Percentiles rank a stretch among this genome's conserved stretches.
phyloP scores from a whole-genome alignment of 2,113 vertebrate species.

The Scytalopus superciliaris region DNA sequence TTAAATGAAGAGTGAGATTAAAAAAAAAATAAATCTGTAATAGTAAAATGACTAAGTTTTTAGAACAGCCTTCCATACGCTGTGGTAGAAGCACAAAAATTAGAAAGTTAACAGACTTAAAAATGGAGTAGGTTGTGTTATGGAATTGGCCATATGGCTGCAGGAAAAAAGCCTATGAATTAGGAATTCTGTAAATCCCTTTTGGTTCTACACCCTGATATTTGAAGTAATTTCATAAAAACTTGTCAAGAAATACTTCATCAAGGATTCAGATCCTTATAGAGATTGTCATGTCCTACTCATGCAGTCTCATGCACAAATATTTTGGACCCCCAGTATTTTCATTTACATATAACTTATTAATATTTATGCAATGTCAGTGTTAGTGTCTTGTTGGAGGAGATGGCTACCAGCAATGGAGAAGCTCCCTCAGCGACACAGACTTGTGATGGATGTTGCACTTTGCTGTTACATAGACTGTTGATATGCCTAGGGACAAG shows the following conservation, averaged over 20 bases:
- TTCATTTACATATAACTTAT: neutral
- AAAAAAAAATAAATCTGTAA: neutral
- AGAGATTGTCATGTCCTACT: neutral
- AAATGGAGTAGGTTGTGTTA: neutral
- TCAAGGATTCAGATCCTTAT: neutral
- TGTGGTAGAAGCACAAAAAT: neutral
- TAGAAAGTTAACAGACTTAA: neutral
- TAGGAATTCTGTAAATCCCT: neutral
- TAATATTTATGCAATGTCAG: neutral
- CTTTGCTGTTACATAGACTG: too few species aligned
- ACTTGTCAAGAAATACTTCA: neutral
- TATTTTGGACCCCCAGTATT: neutral
- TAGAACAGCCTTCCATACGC: neutral
- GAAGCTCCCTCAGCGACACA: too few species aligned
- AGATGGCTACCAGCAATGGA: too few species aligned
- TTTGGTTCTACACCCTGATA: neutral
- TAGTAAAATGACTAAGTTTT: neutral
- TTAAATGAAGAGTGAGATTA: neutral
- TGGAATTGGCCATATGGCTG: neutral
- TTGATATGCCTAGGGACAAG: too few species aligned
- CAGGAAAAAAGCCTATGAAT: neutral
- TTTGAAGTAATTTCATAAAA: neutral
- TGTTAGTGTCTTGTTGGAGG: neutral
- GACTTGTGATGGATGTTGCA: too few species aligned
- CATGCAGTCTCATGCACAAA: neutral